Base-by-base conservation (phyloP, 2,797 vertebrate genomes). In the Pangasius djambal region DNA sequence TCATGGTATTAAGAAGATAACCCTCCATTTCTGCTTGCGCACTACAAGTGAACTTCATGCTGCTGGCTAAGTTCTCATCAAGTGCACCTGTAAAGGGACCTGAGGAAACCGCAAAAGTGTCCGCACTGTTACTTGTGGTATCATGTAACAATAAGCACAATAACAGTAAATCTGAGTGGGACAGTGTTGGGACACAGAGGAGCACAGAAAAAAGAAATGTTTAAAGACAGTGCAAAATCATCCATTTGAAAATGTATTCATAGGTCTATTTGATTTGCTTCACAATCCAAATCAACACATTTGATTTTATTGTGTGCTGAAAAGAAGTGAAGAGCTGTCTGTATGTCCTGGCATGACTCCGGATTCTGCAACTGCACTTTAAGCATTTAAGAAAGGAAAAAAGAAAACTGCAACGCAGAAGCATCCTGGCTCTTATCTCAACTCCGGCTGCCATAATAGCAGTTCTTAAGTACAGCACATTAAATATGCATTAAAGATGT, bases 401-500 rank as follows among this genome's bases (percentile, higher is more conserved):
- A 85, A 75, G 75, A n/a, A 87, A 82, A 2, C 65, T 88, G 72
- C 63, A 78, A 57, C 12, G 40, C n/a, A 63, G 78, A 59, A 67
- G 55, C 44, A 40, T 9, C 15, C 37, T 48, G 40, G 7, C 63
- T 7, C 83, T 84, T 57, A 65, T 86, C 13, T 40, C 48, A 48
- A 31, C 72, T 88, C 31, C 8, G 65, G 69, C 16, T 86, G 25
- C 65, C 16, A n/a, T 88, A 88, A 93, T 90, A 94, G 91, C 89
- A 92, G 85, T 89, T 89, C 86, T 87, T 90, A 91, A 90, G 87
- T 85, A 81, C 88, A 92, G 72, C 89, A 92, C 94, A 95, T 96
- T 93, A 96, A 96, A 94, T 93, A 96, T 95, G 83, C 92, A 96
- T 94, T 90, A 93, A 93, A 91, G 86, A 89, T 81, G 84, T 67